These are phyloP conservation scores for Moxostoma hubbsi DNA, from an alignment of 2,797 vertebrate genomes.

Conservation along the genomic window DNA sequence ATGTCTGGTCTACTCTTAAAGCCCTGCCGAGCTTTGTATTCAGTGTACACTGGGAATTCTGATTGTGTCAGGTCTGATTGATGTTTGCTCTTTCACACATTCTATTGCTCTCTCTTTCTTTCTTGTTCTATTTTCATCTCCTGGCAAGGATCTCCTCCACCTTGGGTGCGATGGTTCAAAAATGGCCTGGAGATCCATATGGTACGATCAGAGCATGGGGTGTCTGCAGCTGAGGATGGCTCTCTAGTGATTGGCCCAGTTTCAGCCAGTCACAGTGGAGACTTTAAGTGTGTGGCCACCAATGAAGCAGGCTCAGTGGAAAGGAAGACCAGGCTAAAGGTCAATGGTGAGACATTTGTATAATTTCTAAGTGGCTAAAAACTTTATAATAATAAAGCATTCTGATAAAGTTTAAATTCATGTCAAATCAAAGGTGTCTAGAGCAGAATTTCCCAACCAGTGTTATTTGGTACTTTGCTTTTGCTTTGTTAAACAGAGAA, in stretches of 20 bases:
- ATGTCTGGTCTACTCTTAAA: slow-evolving; percentile 58
- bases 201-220: slow-evolving; percentile 65
- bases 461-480: neutral
- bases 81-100: slow-evolving; percentile 34
- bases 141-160: slow-evolving; percentile 71
- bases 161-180: slow-evolving; percentile 84
- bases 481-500: neutral
- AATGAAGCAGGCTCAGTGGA: slow-evolving; percentile 86
- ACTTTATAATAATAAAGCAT: neutral
- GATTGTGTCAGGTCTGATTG: slow-evolving; percentile 60
- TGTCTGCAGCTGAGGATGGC: slow-evolving; percentile 76
- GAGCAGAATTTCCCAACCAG: neutral
- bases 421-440: neutral
- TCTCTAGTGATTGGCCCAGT: slow-evolving; percentile 80
- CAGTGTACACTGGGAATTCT: slow-evolving; percentile 60
- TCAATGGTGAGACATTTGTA: slow-evolving; percentile 76
- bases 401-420: neutral
- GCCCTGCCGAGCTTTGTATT: slow-evolving; percentile 60
- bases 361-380: neutral
- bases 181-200: slow-evolving; percentile 79
- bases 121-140: slow-evolving; percentile 4
- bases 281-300: slow-evolving; percentile 86
- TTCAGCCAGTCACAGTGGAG: slow-evolving; percentile 81
- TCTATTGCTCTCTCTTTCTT: neutral
- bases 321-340: slow-evolving; percentile 82